These are phyloP conservation scores for Seriola aureovittata DNA, from an alignment of 2,113 vertebrate species.

Conservation along the genomic window DNA sequence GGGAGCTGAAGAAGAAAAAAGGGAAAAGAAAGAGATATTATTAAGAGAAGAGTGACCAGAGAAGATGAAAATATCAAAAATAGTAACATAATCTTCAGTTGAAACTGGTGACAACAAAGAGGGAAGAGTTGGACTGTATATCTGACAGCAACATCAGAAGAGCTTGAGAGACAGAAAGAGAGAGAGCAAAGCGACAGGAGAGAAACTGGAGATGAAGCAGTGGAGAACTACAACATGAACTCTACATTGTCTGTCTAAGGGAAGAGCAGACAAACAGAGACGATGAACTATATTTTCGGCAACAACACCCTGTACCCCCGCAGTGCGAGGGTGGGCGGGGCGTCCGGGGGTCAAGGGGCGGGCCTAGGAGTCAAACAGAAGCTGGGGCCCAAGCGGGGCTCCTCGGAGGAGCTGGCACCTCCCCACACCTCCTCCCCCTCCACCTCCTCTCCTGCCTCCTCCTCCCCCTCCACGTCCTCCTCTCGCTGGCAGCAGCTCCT, in stretches of 20 bases:
- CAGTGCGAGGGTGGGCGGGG: constrained; percentile 87
- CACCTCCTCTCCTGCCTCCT: constrained; percentile 82
- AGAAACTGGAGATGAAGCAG: constrained; percentile 62
- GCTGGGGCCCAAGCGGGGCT: constrained; percentile 92
- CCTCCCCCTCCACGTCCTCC: constrained; percentile 90
- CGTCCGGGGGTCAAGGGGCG: constrained; percentile 84
- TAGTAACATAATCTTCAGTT: constrained; percentile 24
- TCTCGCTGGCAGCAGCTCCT: constrained; percentile 97
- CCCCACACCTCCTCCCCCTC: constrained; percentile 74
- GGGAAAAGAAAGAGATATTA: constrained; percentile 27
- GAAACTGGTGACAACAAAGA: constrained; percentile 39
- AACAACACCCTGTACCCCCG: constrained; percentile 97
- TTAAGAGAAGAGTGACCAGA: constrained; percentile 9
- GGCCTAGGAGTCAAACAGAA: constrained; percentile 90
- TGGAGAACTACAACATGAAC: constrained; percentile 49
- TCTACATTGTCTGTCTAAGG: constrained; percentile 38
- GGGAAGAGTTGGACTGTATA: constrained; percentile 64
- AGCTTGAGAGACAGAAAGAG: constrained; percentile 10
- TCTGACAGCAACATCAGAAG: constrained; percentile 80
- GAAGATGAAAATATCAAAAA: constrained; percentile 80
- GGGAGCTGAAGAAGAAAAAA: constrained; percentile 52
- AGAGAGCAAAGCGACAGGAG: constrained; percentile 19
- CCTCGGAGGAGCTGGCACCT: constrained; percentile 89
- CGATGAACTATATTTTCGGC: constrained; percentile 99
- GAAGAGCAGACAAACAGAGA: constrained; percentile 61